Conservation (phyloP, 2,888 invertebrate genomes). For the Oasisia sp. region DNA sequence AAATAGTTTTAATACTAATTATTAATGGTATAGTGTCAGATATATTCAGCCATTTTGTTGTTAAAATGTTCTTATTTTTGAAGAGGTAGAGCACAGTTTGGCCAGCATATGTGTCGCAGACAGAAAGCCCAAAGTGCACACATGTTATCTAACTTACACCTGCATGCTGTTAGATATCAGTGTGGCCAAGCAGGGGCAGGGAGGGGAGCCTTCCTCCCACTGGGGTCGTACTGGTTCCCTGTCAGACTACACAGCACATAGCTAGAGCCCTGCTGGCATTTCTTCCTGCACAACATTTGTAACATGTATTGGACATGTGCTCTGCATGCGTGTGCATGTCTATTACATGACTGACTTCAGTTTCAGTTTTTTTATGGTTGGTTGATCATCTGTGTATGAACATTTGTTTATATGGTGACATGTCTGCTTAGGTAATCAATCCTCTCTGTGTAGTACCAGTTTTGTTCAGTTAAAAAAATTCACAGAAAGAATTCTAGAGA, state of each 20-base stretch:
- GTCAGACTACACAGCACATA: background rate
- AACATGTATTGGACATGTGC: background rate
- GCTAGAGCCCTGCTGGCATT: background rate
- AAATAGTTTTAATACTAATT: background rate
- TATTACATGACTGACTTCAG: background rate
- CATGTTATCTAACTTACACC: background rate
- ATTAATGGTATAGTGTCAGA: background rate
- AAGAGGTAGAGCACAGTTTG: background rate
- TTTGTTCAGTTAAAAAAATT: background rate
- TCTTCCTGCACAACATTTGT: background rate
- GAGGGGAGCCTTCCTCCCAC: background rate
- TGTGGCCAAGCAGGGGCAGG: too few species aligned
- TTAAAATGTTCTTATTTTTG: background rate
- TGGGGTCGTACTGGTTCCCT: background rate
- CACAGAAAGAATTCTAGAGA: background rate
- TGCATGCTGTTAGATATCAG: constrained; percentile 8
- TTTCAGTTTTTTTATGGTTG: background rate
- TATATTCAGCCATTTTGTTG: background rate
- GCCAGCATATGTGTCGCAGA: background rate
- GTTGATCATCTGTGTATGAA: background rate
- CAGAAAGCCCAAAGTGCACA: background rate
- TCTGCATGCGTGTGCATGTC: background rate
- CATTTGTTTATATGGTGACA: background rate
- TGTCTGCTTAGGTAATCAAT: too few species aligned
- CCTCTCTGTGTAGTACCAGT: too few species aligned